Base-by-base conservation (phyloP, 2,888 invertebrate species). In the Noctua janthe region DNA sequence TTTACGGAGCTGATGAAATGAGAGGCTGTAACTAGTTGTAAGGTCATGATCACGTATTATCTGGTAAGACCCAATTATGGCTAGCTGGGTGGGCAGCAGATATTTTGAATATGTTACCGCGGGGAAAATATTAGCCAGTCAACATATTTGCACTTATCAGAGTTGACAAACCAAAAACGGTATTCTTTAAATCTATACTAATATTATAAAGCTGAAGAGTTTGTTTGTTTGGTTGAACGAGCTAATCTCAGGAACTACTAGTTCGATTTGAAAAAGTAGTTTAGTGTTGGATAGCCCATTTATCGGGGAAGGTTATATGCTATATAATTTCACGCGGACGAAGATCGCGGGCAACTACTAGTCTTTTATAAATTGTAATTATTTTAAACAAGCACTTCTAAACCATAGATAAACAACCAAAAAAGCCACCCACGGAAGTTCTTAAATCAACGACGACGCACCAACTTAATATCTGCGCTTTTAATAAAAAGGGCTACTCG, bases 401-500 rank as follows among this genome's bases (percentile, higher is more conserved):
- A 54, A 20, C 2, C 5, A 15, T 13, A 47, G n/a, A 13, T 1
- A 20, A 69, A 51, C 23, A 69, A 17, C 29, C 15, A 56, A 6
- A 17, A 7, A 39, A 20, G 43, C 6, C 35, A 56, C 17, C 29
- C 1, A 7, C 0, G 49, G 56, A 74, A 76, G 74, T 84, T 59
- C 70, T 76, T 84, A 77, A 67, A 79, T 80, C 76, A 71, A n/a
- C 62, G 39, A n/a, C 5, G 47, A 51, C 15, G 54, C 23, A 39
- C 66, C 43, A 64, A 71, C 75, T 74, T 74, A 66, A 64, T 87
- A 73, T 87, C 78, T 54, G 67, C 23, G 54, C 74, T 69, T 87
- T 87, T 81, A 84, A 85, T 67, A 85, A 80, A 83, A 87, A 87
- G 71, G 71, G 54, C 66, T 78, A 66, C 81, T 67, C 51, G 51